phyloP scores from a whole-genome alignment of 2,888 invertebrate genomes.

The Megaustenia siamemsis region DNA sequence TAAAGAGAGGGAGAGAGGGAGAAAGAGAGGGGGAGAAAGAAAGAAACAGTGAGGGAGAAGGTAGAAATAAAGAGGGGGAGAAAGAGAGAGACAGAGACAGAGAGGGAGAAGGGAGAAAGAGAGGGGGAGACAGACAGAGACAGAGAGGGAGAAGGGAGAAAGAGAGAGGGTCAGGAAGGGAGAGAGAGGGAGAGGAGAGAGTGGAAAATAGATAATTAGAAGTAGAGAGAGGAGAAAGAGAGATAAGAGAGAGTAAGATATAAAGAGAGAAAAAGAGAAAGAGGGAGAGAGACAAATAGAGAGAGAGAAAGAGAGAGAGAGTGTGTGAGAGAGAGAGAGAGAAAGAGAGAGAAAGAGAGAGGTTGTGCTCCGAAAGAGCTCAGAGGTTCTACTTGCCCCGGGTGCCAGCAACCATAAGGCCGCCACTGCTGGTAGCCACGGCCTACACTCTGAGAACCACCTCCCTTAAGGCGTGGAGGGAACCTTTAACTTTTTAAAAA shows the following conservation, averaged over 20 bases:
- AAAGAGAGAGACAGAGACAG: too few relatives aligned
- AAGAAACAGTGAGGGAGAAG: too few relatives aligned
- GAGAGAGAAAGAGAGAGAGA: background rate
- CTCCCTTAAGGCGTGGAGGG: too few relatives aligned
- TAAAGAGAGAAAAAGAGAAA: background rate
- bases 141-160: background rate
- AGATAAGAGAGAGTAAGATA: background rate
- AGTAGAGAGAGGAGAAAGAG: background rate
- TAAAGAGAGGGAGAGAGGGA: background rate
- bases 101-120: background rate
- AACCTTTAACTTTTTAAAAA: too few relatives aligned
- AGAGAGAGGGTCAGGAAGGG: background rate
- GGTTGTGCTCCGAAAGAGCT: too few relatives aligned
- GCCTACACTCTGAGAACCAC: too few relatives aligned
- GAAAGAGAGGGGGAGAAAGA: background rate
- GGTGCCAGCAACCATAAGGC: too few relatives aligned
- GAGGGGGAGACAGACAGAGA: background rate
- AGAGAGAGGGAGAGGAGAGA: background rate
- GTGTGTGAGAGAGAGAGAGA: background rate
- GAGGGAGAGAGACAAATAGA: background rate
- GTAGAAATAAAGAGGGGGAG: too few relatives aligned
- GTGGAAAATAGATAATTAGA: background rate
- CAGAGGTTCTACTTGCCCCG: too few relatives aligned
- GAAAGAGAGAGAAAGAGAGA: background rate
- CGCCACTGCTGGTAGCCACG: too few relatives aligned